Evolutionary conservation across 2,888 invertebrate species (phyloP).

Genomic region (Pristionchus maxplancki): DNA sequence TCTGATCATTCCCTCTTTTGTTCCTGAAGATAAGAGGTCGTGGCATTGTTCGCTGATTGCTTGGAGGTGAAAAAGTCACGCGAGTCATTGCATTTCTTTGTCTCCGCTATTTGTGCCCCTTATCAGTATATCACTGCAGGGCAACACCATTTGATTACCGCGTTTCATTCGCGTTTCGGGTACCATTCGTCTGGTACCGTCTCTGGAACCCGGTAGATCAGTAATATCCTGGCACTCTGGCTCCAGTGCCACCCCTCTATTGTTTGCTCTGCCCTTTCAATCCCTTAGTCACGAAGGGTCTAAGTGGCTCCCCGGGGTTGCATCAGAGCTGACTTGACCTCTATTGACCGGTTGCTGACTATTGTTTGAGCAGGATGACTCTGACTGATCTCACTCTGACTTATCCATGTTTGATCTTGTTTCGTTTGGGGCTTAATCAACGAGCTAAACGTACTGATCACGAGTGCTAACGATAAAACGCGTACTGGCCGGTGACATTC

Average conservation of each 20-base stretch:
- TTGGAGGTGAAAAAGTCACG: not conserved
- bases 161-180: not conserved
- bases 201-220: not conserved
- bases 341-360: not conserved
- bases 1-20: not conserved
- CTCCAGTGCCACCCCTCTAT: not conserved
- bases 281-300: not conserved
- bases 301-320: not conserved
- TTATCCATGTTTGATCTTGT: not conserved
- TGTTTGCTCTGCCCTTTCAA: not conserved
- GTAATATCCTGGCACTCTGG: not conserved
- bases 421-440: not conserved
- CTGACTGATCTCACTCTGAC: not conserved
- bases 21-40: not conserved
- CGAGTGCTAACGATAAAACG: too few species aligned
- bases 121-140: not conserved
- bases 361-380: too few species aligned
- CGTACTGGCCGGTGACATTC: too few species aligned
- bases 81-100: not conserved
- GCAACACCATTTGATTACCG: not conserved
- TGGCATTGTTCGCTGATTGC: constrained; percentile 1
- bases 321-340: not conserved
- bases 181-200: too few species aligned
- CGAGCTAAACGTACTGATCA: too few species aligned
- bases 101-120: not conserved